Evolutionary conservation across 2,888 invertebrate species (phyloP).

Genomic region (Griposia aprilina): DNA sequence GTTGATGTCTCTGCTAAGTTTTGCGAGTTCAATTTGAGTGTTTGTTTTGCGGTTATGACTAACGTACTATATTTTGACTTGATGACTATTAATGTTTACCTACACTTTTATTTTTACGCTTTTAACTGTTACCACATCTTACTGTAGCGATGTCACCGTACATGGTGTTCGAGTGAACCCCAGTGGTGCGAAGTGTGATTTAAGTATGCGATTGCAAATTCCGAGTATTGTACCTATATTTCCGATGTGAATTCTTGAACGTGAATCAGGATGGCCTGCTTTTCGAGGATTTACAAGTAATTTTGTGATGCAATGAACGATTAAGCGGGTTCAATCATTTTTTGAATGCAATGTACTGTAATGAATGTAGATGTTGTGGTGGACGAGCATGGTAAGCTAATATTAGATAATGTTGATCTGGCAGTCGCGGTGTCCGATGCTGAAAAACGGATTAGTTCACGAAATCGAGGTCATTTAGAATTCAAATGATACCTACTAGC

Average conservation of each 20-base stretch:
- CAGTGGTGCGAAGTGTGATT: constrained; percentile 62
- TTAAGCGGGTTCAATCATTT: constrained; percentile 58
- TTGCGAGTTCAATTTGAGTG: constrained; percentile 69
- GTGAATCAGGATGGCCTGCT: constrained; percentile 75
- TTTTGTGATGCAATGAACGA: constrained; percentile 65
- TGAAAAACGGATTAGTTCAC: background rate
- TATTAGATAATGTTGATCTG: constrained; percentile 13
- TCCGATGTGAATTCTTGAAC: constrained; percentile 67
- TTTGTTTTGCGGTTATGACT: constrained; percentile 69
- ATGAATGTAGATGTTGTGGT: constrained; percentile 34
- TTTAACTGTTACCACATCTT: constrained; percentile 47
- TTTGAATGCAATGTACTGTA: constrained; percentile 51
- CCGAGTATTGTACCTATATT: constrained; percentile 68
- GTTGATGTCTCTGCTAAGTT: constrained; percentile 65
- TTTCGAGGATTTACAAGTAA: constrained; percentile 69
- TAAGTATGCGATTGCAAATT: constrained; percentile 71
- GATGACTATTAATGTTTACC: constrained; percentile 45
- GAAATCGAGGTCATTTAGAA: no score
- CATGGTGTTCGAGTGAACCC: constrained; percentile 41
- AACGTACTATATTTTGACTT: constrained; percentile 40
- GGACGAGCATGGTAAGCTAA: constrained; percentile 17
- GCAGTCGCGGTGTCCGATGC: background rate
- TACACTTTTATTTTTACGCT: constrained; percentile 41
- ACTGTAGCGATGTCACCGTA: constrained; percentile 45
- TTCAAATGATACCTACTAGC: no score